Evolutionary conservation across 2,888 invertebrate genomes (phyloP), one percentile per base, ranked within the genome.

Genomic region (Papilio demoleus): DNA sequence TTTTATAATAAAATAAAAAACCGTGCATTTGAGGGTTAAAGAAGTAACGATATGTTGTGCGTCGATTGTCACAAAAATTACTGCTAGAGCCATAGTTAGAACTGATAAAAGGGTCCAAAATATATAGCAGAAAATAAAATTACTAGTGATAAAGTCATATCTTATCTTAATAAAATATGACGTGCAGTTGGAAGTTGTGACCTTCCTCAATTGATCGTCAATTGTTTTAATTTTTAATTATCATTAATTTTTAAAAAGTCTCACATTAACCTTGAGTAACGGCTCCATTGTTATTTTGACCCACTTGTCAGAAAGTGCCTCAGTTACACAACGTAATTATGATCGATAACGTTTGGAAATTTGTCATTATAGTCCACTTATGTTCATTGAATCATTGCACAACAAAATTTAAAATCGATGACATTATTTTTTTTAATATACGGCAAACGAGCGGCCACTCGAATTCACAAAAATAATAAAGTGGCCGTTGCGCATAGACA

Each of bases 171-270:
- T 22, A 3, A 38, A 31, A 31, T 31, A 24, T 58, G 19, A 42
- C 34, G 58, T 45, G 14, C 11, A 36, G 4, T 31, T 4, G 11
- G 31, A 24, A 59, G 36, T 19, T 31, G 22, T 66, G n/a, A 34
- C 19, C 11, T 59, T 47, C 58, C 34, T 42, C 38, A 17, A 22
- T n/a, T 60, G 19, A 24, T 36, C 8, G 31, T 17, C 50, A 27
- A 67, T 67, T 67, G 60, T 67, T 67, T 8, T 50, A 4, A 4
- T 50, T 60, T 66, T 66, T 50, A 58, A 61, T 27, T 38, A 47
- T 19, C 36, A 47, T 61, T 50, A 50, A 50, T 50, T 60, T 22
- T 17, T 31, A 6, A 22, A 27, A 22, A 38, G 47, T 27, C 47
- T 34, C 60, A 31, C 38, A 61, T 31, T 60, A 60, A 34, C 60